Percentiles rank a stretch among this genome's conserved stretches.
Conservation (phyloP, 2,888 invertebrate genomes). For the Galerucella calmariensis region DNA sequence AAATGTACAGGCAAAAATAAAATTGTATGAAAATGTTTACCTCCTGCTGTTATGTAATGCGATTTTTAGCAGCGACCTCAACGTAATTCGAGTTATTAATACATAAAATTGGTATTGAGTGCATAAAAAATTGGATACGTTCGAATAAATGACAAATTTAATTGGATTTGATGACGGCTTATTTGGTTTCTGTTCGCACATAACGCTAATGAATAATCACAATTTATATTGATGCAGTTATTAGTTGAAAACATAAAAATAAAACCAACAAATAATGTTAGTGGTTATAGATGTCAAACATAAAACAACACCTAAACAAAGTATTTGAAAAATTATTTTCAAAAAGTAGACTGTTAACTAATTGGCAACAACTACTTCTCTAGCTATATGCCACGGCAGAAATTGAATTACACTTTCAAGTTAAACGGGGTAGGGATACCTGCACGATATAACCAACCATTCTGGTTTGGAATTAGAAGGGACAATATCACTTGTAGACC, state of each 20-base stretch:
- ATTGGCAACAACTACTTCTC: too few species aligned
- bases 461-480: too few species aligned
- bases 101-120: neutral
- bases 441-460: too few species aligned
- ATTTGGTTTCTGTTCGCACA: neutral
- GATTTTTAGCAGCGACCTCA: neutral
- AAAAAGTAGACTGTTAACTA: too few species aligned
- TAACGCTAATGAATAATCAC: neutral
- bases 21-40: too few species aligned
- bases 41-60: neutral
- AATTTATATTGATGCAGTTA: neutral
- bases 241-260: neutral
- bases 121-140: neutral
- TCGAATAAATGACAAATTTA: neutral
- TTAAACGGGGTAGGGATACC: too few species aligned
- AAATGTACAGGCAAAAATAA: too few species aligned
- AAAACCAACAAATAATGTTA: neutral
- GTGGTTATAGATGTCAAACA: constrained; percentile 1
- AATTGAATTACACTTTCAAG: too few species aligned
- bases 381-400: too few species aligned
- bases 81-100: neutral
- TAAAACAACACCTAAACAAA: too few species aligned
- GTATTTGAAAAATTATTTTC: too few species aligned
- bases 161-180: neutral
- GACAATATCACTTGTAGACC: too few species aligned